Percentiles rank a stretch among this genome's conserved stretches.
Evolutionary conservation across 2,797 vertebrate genomes (phyloP).

Genomic region (Syngnathus acus): DNA sequence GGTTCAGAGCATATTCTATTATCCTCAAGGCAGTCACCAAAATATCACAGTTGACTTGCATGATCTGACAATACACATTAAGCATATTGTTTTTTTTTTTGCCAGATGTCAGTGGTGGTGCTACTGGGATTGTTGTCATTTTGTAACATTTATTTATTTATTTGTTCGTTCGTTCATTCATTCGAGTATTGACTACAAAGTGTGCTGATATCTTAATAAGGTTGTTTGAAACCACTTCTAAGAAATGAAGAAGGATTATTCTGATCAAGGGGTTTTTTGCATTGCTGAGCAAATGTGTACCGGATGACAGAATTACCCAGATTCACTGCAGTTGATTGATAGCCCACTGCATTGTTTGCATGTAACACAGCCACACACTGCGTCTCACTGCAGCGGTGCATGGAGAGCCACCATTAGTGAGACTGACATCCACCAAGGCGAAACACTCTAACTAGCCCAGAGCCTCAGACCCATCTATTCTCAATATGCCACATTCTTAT

Average conservation of each 20-base stretch:
- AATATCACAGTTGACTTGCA: background rate
- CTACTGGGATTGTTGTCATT: background rate
- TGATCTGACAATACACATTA: background rate
- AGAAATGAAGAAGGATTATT: background rate
- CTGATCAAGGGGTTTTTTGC: background rate
- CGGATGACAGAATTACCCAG: conserved; percentile 32
- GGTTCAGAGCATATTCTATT: background rate
- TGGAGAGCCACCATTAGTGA: conserved; percentile 38
- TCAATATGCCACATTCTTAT: conserved; percentile 83
- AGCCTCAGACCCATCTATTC: conserved; percentile 80
- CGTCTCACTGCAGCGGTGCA: conserved; percentile 21
- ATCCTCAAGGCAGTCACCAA: background rate
- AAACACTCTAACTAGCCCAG: conserved; percentile 74
- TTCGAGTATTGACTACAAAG: background rate
- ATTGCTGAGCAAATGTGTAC: conserved; percentile 14
- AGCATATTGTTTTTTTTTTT: background rate
- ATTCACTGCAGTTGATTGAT: conserved; percentile 43
- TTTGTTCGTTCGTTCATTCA: no score
- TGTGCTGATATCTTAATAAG: background rate
- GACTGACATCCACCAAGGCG: conserved; percentile 29
- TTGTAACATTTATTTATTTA: no score
- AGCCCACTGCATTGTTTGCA: conserved; percentile 23
- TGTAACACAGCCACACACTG: conserved; percentile 35
- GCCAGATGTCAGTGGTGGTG: background rate
- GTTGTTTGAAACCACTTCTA: background rate